These are phyloP conservation scores for Aquatica leii DNA, from an alignment of 2,888 invertebrate species.

Conservation along the genomic window DNA sequence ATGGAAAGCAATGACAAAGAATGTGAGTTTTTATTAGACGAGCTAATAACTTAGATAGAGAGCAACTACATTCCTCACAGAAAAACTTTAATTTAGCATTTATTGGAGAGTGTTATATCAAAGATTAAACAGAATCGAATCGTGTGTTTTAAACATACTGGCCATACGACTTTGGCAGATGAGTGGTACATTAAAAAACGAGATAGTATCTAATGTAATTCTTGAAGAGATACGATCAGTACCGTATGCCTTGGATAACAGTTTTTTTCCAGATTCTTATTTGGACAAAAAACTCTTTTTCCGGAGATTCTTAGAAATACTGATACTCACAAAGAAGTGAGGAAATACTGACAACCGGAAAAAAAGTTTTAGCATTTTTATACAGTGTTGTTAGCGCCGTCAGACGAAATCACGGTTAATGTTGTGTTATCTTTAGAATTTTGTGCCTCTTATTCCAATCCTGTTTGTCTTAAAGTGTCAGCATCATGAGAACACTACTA, in stretches of 20 bases:
- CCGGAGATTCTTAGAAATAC: constrained; percentile 4
- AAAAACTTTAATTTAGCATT: background rate
- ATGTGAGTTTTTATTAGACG: no score
- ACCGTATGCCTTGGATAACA: constrained; percentile 14
- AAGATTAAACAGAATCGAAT: background rate
- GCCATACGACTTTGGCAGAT: background rate
- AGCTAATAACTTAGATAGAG: no score
- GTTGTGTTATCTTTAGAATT: background rate
- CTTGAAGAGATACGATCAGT: constrained; percentile 11
- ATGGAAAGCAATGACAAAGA: no score
- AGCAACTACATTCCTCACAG: background rate
- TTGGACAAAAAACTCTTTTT: constrained; percentile 11
- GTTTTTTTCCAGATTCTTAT: constrained; percentile 14
- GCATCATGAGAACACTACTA: no score
- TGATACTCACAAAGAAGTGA: constrained; percentile 10
- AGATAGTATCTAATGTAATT: constrained; percentile 9
- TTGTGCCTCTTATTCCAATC: constrained; percentile 19
- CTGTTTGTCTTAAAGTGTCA: constrained; percentile 14
- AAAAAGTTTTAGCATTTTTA: no score
- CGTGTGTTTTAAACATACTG: constrained; percentile 8
- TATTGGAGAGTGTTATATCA: background rate
- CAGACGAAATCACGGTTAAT: constrained; percentile 12
- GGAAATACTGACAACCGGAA: background rate
- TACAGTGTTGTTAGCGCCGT: background rate
- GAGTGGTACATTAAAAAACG: constrained; percentile 7